A percentile compares a stretch with the other conserved stretches of the same genome.
Evolutionary conservation across 2,797 vertebrate genomes (phyloP).

Genomic region (Balearica regulorum): DNA sequence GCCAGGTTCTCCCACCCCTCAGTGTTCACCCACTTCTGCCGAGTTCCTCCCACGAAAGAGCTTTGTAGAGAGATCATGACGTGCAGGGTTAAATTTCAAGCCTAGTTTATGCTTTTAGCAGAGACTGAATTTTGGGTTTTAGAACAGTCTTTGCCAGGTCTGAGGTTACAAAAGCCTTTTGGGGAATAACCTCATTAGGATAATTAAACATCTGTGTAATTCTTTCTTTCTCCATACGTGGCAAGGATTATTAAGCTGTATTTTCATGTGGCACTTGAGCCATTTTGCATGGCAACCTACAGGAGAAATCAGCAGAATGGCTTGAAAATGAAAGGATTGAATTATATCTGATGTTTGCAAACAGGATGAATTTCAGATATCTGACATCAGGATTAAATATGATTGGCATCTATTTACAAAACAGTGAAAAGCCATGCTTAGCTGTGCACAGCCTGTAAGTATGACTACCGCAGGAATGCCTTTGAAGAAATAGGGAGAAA

Average conservation of each 20-base stretch:
- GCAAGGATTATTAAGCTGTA: constrained; percentile 42
- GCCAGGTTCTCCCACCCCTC: background rate
- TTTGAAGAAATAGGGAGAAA: background rate
- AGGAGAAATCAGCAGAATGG: background rate
- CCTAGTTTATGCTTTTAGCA: background rate
- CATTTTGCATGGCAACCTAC: background rate
- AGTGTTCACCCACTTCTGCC: background rate
- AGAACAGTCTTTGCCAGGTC: constrained; percentile 8
- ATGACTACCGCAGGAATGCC: background rate
- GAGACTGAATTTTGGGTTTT: background rate
- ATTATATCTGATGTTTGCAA: constrained; percentile 24
- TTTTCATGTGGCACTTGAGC: constrained; percentile 30
- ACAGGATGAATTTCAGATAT: background rate
- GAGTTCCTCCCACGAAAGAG: background rate
- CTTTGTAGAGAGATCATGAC: background rate
- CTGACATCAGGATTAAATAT: background rate
- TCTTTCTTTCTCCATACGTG: constrained; percentile 1
- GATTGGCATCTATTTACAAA: background rate
- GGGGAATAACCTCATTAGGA: constrained; percentile 59
- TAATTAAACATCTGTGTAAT: constrained; percentile 67
- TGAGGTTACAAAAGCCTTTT: constrained; percentile 47
- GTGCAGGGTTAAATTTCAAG: background rate
- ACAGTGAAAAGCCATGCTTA: background rate
- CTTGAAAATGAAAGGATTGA: background rate
- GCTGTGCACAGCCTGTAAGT: background rate